Percentiles rank a stretch among this genome's conserved stretches.
Conservation (phyloP, 2,113 vertebrate genomes). For the Marmota monax region DNA sequence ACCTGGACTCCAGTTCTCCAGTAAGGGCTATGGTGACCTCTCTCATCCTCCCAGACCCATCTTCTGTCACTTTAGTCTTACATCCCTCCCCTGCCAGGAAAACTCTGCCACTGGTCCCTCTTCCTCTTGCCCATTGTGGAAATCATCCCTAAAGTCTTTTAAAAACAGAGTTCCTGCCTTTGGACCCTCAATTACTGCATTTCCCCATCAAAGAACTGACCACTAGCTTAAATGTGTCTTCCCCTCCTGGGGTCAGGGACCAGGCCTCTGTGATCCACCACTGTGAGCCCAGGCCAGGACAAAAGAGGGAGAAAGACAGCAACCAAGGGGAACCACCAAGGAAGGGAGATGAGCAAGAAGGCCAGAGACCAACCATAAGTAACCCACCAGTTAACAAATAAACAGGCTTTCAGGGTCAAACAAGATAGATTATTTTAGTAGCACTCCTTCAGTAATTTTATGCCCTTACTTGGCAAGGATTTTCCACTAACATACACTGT, state of each 20-base stretch:
- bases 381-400: not conserved
- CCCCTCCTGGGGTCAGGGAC: not conserved
- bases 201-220: not conserved
- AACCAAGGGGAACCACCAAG: not conserved
- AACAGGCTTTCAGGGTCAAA: not conserved
- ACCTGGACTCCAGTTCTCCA: not conserved
- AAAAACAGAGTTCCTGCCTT: not conserved
- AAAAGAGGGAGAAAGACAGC: not conserved
- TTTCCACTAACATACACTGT: not conserved
- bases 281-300: not conserved
- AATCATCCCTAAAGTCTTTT: not conserved
- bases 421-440: not conserved
- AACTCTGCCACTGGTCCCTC: not conserved
- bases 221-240: not conserved
- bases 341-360: not conserved
- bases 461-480: not conserved
- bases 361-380: not conserved
- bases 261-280: not conserved
- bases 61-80: not conserved
- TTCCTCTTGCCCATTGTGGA: not conserved
- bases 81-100: not conserved
- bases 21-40: rapidly evolving
- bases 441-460: not conserved
- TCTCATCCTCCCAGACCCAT: not conserved
- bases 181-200: not conserved